Base-by-base conservation (phyloP, 2,797 vertebrate genomes). In the Semaprochilodus insignis region DNA sequence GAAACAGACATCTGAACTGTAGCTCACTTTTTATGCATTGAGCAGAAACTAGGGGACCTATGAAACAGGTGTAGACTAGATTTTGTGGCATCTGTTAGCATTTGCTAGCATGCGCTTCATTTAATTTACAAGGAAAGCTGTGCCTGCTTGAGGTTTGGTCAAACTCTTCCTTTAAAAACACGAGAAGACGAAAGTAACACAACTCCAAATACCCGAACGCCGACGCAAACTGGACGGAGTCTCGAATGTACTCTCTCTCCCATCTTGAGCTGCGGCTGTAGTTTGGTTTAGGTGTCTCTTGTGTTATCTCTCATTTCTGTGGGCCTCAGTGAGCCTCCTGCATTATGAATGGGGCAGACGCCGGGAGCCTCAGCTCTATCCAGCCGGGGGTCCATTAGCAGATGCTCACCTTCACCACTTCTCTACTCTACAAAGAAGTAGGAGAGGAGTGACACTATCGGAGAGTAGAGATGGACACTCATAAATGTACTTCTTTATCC, bases 281-380 rank as follows among this genome's bases (percentile, higher is more conserved):
- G 44, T 10, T 27, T 23, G 4, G 23, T 72, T 16, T 19, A 55
- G 51, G 71, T 19, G 19, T 73, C 51, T 71, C 21, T 44, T 51
- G 11, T n/a, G 21, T 31, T 27, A 71, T 48, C 69, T 71, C 69
- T 34, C 2, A 71, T 48, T 27, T 17, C 25, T 25, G 23, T 1
- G 11, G 15, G 23, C 48, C 17, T 48, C n/a, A 25, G 16, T 34
- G 71, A 55, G 71, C 51, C 51, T 55, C 71, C 55, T 84, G 70
- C 79, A 87, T 87, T 85, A 87, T 84, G 40, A 80, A 85, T 87
- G 77, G 59, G 72, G 65, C 55, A 73, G 52, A 71, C 25, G 6
- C 16, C 65, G 52, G 23, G 34, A 23, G 59, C 27, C 52, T 67
- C 74, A 40, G 40, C 40, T n/a, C 44, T 25, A 59, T 8, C 57